Evolutionary conservation across 30 jellyfish, hydroid and myxozoan genomes (phyloP).

Genomic region (Turritopsis dohrnii): DNA sequence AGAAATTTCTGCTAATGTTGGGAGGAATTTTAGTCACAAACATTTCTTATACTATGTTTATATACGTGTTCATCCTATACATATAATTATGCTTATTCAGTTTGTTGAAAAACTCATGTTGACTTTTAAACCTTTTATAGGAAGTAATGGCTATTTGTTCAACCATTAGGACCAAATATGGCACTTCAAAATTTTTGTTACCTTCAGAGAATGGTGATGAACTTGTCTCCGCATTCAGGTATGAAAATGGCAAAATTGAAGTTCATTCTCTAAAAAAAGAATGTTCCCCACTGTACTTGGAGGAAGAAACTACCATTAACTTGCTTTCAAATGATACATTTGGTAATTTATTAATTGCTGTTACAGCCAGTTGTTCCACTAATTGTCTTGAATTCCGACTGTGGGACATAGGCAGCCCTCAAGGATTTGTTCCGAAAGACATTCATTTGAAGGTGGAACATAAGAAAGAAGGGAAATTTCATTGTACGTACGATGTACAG

Average conservation of each 20-base stretch:
- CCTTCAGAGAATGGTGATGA: slow-evolving; percentile 57
- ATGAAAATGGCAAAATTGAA: slow-evolving; percentile 52
- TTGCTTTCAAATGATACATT: slow-evolving; percentile 34
- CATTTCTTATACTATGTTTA: too few relatives aligned
- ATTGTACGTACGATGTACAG: slow-evolving; percentile 23
- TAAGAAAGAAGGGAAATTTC: slow-evolving; percentile 61
- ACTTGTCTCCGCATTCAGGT: slow-evolving; percentile 54
- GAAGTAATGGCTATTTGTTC: slow-evolving; percentile 64
- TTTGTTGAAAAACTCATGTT: too few relatives aligned
- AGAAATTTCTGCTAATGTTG: too few relatives aligned
- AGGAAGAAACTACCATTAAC: slow-evolving; percentile 51
- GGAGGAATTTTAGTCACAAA: too few relatives aligned
- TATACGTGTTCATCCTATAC: too few relatives aligned
- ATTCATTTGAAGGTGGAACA: slow-evolving; percentile 43
- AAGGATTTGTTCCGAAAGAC: slow-evolving; percentile 73
- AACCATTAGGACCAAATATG: slow-evolving; percentile 53
- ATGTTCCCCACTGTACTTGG: slow-evolving; percentile 74
- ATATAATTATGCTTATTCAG: too few relatives aligned
- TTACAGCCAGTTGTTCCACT: slow-evolving; percentile 31
- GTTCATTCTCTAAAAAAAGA: slow-evolving; percentile 69
- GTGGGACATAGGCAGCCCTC: slow-evolving; percentile 60
- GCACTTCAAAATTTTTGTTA: slow-evolving; percentile 43
- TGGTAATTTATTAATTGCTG: slow-evolving; percentile 45
- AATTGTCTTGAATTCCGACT: slow-evolving; percentile 33
- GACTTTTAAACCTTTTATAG: too few relatives aligned